Evolutionary conservation across 2,797 vertebrate species (phyloP).

Genomic region (Setipinna tenuifilis): DNA sequence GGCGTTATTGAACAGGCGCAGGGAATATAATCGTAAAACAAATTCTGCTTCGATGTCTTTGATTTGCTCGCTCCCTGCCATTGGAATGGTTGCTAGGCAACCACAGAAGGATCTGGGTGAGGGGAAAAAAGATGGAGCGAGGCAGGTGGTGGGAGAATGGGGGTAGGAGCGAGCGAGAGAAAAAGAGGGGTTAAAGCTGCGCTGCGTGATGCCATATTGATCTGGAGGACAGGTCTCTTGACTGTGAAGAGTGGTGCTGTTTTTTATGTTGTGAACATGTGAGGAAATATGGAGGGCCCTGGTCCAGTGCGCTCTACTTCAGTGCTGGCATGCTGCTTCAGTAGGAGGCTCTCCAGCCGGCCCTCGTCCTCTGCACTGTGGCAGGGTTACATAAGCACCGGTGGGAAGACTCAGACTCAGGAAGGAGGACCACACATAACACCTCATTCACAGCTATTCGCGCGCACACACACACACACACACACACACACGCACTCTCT

Average conservation of each 20-base stretch:
- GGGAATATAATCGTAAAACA: conserved; percentile 21
- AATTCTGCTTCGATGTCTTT: conserved; percentile 43
- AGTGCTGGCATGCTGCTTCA: background rate
- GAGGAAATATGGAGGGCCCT: background rate
- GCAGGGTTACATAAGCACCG: conserved; percentile 2
- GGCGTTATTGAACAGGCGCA: background rate
- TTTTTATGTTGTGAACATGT: background rate
- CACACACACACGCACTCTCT: background rate
- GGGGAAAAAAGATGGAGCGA: conserved; percentile 11
- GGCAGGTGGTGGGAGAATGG: conserved; percentile 14
- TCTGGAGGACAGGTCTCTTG: conserved; percentile 40
- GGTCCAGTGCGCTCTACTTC: background rate
- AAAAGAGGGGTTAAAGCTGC: conserved; percentile 29
- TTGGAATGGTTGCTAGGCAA: conserved; percentile 55
- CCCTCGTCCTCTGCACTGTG: background rate
- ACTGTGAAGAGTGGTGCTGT: conserved; percentile 44
- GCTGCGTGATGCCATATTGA: conserved; percentile 42
- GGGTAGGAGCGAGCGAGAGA: background rate
- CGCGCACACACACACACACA: background rate
- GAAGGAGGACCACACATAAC: background rate
- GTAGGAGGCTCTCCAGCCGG: background rate
- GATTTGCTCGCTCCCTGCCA: conserved; percentile 38
- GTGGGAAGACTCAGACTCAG: background rate
- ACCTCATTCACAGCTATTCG: background rate
- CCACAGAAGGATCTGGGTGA: conserved; percentile 31